Evolutionary conservation across 2,797 vertebrate genomes (phyloP), one percentile per base, ranked within the genome.

Genomic region (Argentina silus): DNA sequence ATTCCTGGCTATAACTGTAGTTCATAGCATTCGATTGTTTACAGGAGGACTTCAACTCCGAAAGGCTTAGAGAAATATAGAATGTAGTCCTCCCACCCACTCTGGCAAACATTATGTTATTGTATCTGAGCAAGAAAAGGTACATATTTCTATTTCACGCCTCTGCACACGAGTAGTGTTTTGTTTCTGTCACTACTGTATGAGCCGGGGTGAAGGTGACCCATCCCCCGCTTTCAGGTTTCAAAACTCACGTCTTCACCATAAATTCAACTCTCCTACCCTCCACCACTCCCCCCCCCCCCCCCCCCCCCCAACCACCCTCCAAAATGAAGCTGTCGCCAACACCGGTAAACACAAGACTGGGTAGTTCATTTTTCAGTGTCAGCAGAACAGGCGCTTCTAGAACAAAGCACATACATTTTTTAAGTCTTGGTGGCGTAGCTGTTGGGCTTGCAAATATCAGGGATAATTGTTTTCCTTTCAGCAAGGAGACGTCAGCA

Each of bases 311-410:
- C 17, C 21, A 9, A 17, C 7, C 15, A n/a, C n/a, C 62, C 70
- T 55, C 53, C 17, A 78, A 80, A 83, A 27, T 78, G 73, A 61
- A 81, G 55, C 36, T 23, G 19, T 74, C 51, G 73, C 70, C 8
- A 66, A 75, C 75, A 72, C 69, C 42, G 57, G 73, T 53, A 79
- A 81, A 75, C 21, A 42, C 15, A 4, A 0, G 66, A 73, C 55
- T 60, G 51, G 74, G 55, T 59, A 70, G 67, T 79, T 82, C 21
- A 68, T 81, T 89, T 81, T 73, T 81, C 60, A 50, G 67, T 45
- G 78, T 87, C 86, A 87, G 88, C 84, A 80, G 82, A 80, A 73
- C 21, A 70, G 64, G 69, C 68, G 74, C 81, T 86, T 86, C 64
- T 75, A 76, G 63, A 83, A 83, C 71, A 87, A 86, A 86, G 62